Base-by-base conservation (phyloP, 1,140 invertebrate genomes). In the Physella acuta region DNA sequence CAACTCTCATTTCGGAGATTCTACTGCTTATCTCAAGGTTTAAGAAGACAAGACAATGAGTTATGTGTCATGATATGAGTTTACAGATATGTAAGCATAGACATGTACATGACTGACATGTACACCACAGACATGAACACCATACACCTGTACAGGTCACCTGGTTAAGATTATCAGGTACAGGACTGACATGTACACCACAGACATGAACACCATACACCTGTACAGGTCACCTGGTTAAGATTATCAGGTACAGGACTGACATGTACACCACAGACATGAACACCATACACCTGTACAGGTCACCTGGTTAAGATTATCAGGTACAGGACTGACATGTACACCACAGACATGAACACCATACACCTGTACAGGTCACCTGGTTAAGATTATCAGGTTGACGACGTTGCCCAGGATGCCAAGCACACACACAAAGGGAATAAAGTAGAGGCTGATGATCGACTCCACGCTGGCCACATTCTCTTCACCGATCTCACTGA, bases 401-500 rank as follows among this genome's bases (percentile, higher is more conserved):
- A 81, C 66, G 1, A 79, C 68, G 71, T 81, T 83, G 26, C 81
- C 81, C 11, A 83, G 66, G 61, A 82, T 78, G 33, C 81, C 81
- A 68, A 77, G 79, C 26, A 78, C 56, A 62, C 79, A 82, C 14
- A 82, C 76, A 4, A 72, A 68, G 0, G 80, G 80, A 34, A 82
- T 70, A 51, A 71, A 75, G 56, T 73, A 78, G 28, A 69, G 61
- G 59, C 79, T 78, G 52, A 79, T 65, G 4, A 75, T 53, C 24
- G 70, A 63, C 59, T 68, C 71, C 17, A 79, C 63, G 33, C 69
- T 65, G 33, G 71, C 73, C 51, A 73, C 72, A 24, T 76, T 33
- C 36, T 52, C 8, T 28, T 75, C 69, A 24, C 65, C 70, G 8
- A 53, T 33, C 28, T 68, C 71, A 33, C 53, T 70, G 51, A 37